Evolutionary conservation across 2,888 invertebrate genomes (phyloP), one percentile per base, ranked within the genome.

Genomic region (Agriotes lineatus): DNA sequence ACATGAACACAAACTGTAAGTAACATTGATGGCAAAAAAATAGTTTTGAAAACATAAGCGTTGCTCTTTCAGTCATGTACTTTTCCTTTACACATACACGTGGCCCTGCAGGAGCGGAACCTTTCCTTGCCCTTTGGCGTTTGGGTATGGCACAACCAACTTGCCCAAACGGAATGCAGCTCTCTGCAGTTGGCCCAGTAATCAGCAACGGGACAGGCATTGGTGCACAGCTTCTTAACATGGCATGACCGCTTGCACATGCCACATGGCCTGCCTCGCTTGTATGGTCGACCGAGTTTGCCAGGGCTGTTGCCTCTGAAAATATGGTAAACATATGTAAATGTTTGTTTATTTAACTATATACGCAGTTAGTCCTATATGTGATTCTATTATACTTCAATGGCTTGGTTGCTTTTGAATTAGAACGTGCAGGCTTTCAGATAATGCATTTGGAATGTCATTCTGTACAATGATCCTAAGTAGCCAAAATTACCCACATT

Each of bases 181-280:
- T 91, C 88, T 16, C 83, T 85, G 81, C 94, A 94, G 83, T 94
- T 94, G 59, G 90, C 88, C 89, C 90, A 94, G 35, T 87, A 83
- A 81, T 93, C 92, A 39, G 89, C 89, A 70, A 87, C 87, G 35
- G 87, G 86, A 78, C 94, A 94, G 0, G 89, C 80, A 84, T 94
- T 94, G 37, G 88, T 90, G 84, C 94, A 94, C n/a, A 94, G 87
- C 72, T 88, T 86, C 33, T 87, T 88, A 9, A 87, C 85, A 67
- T 87, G 85, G 80, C 94, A 94, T 71, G 88, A 83, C 19, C 86
- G 83, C 16, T 88, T 87, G 79, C 94, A 94, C 61, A 88, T 87
- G 25, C 83, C 86, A 80, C 94, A 94, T 0, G 91, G 87, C 54
- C 83, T 81, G 0, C 92, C 92, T 44, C 83, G 83, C 79, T 88